Evolutionary conservation across 2,888 invertebrate genomes (phyloP), one percentile per base, ranked within the genome.

Genomic region (Apotomis turbidana): DNA sequence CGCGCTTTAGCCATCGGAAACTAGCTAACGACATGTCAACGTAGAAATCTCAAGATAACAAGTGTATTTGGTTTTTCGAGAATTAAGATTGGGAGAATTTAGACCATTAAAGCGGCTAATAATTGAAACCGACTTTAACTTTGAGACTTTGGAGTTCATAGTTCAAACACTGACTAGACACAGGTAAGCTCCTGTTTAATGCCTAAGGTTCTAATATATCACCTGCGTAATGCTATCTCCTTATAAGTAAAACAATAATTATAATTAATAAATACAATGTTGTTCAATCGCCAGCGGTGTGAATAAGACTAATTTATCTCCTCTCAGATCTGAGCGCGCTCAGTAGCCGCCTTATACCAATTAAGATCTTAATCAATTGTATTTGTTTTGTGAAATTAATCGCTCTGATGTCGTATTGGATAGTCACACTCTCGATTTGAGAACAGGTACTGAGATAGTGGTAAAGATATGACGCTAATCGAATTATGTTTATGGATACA

Each of bases 351-450:
- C 67, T 75, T 59, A 71, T 70, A 55, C 55, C 70, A 69, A 71
- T 72, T 75, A 76, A 72, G 72, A 72, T 72, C 36, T 2, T n/a
- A 62, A 72, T 72, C 72, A 27, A 58, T 60, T 44, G 58, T 71
- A 75, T 77, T 77, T 76, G 75, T 79, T 79, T 78, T 78, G 78
- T 79, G 79, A 81, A 80, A 81, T 79, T 79, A 80, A 80, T 80
- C 79, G 76, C 58, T 63, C 70, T 74, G 79, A 83, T 79, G 76
- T 75, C 76, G 61, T 15, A 78, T 66, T 64, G 54, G 83, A 83
- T 84, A 81, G 83, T 82, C 78, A 82, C 81, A 81, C 76, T 76
- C 73, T 75, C 75, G 52, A 70, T 73, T 67, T 12, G 44, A 60
- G 54, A 52, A 62, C 58, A 4, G 49, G 71, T 62, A 71, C 57